Evolutionary conservation across 1,140 invertebrate species (phyloP), one percentile per base, ranked within the genome.

Genomic region (Colletes gigas): DNA sequence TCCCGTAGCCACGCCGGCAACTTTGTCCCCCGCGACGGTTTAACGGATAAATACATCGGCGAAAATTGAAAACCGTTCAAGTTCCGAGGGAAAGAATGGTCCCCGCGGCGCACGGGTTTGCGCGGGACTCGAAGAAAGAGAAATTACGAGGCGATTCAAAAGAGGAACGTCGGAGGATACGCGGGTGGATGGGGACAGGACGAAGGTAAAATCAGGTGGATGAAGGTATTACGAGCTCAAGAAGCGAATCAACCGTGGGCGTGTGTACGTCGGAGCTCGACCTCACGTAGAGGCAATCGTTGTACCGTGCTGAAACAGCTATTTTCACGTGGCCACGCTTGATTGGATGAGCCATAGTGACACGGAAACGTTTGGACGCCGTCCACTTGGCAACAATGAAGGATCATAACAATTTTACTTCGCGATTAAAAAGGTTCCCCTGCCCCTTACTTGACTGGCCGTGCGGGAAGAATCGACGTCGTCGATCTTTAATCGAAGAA

Each of bases 271-370:
- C 60, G 63, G 62, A 62, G 60, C 55, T 17, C 30, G 77, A 81
- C 81, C 85, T 89, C 89, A 89, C 87, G 89, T 90, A 88, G 69
- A 62, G 52, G 81, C 81, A 76, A 85, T 86, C 77, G 81, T 65
- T 88, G 83, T 88, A 86, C 73, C 57, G 73, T 81, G 88, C 87
- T 89, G 87, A 86, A 83, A 74, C 88, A 89, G 88, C 88, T 82
- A 89, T 86, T 89, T 89, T 81, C 83, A 86, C 87, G 72, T 84
- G 76, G 75, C 78, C 69, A 88, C 83, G 81, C 78, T 72, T 89
- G 88, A 90, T 90, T 90, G 88, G 89, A 85, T 81, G 78, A 83
- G 70, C 77, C 83, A 85, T 84, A 87, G 86, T 87, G 86, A 90
- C 83, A 85, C 84, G 68, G 84, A 81, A 82, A 88, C 82, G 82